phyloP scores from a whole-genome alignment of 2,113 vertebrate genomes.

The Arvicanthis niloticus region DNA sequence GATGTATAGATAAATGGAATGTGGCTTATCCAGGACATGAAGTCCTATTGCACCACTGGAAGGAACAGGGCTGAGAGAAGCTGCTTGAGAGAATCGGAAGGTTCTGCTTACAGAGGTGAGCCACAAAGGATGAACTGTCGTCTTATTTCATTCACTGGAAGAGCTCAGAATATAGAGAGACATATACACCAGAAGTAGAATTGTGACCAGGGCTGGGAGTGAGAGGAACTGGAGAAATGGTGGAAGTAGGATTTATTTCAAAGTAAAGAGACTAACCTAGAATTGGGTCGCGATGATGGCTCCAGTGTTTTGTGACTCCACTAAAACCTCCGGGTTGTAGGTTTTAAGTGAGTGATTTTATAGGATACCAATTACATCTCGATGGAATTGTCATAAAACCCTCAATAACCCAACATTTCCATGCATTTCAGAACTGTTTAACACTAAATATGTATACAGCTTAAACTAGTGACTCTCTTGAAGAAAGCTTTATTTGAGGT shows the following conservation, averaged over 20 bases:
- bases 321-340: background rate
- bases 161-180: too few species aligned
- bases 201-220: rapidly evolving
- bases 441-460: background rate
- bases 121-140: too few species aligned
- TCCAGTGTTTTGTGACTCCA: background rate
- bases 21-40: rapidly evolving
- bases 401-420: background rate
- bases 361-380: background rate
- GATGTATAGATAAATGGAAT: rapidly evolving
- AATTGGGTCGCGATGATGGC: rapidly evolving
- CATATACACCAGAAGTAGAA: background rate
- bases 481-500: background rate
- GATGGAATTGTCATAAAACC: background rate
- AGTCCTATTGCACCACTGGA: rapidly evolving
- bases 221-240: background rate
- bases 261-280: background rate
- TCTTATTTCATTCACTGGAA: rapidly evolving
- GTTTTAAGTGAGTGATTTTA: background rate
- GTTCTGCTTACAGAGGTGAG: rapidly evolving
- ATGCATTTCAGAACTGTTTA: too few species aligned
- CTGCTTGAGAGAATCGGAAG: rapidly evolving
- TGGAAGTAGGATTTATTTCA: rapidly evolving
- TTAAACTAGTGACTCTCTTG: background rate
- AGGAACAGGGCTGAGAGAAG: rapidly evolving